Conservation (phyloP, 2,797 vertebrate genomes). For the Chrysolophus pictus region DNA sequence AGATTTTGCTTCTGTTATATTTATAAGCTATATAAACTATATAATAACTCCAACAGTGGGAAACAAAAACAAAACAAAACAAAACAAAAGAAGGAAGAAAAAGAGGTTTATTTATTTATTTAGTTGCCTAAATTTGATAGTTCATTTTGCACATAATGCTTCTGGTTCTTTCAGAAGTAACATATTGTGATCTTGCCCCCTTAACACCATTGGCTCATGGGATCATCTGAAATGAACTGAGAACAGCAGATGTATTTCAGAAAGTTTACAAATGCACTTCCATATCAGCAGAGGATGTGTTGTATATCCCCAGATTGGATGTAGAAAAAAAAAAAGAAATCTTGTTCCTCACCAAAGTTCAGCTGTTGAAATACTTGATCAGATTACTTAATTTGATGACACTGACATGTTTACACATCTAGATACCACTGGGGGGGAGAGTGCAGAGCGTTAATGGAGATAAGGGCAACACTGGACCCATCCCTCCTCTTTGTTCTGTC, state of each 20-base stretch:
- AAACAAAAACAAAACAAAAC: background rate
- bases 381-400: background rate
- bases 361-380: background rate
- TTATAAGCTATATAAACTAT: background rate
- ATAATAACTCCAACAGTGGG: background rate
- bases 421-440: background rate
- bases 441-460: background rate
- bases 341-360: background rate
- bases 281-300: fast-evolving
- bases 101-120: too few relatives aligned
- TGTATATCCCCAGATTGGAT: background rate
- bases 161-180: background rate
- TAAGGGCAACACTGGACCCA: background rate
- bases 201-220: background rate
- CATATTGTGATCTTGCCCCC: background rate
- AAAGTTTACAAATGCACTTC: background rate
- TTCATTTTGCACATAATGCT: background rate
- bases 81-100: too few relatives aligned
- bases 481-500: background rate
- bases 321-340: background rate
- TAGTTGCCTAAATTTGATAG: background rate
- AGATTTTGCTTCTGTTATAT: background rate
- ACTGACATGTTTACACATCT: background rate
- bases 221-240: background rate
- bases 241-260: background rate